A percentile compares a stretch with the other conserved stretches of the same genome.
Evolutionary conservation across 2,113 vertebrate species (phyloP).

Genomic region (Cynopterus brachyotis): DNA sequence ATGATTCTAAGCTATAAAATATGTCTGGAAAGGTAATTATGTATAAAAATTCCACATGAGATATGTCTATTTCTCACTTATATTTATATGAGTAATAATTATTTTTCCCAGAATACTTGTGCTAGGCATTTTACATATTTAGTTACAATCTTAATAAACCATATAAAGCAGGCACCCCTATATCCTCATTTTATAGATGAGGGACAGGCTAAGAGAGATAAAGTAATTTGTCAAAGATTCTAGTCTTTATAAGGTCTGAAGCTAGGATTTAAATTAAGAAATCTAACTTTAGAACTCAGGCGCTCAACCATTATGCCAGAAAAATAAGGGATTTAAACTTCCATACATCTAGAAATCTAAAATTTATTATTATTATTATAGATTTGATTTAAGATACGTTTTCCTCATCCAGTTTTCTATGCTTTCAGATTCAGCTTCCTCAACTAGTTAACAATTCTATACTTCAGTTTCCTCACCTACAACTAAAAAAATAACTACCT

Average conservation of each 20-base stretch:
- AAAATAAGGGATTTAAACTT: not conserved
- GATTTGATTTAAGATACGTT: not conserved
- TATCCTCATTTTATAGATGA: not conserved
- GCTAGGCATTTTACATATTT: not conserved
- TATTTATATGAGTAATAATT: not conserved
- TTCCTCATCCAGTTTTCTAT: not conserved
- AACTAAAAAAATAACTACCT: not conserved
- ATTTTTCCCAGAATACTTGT: not conserved
- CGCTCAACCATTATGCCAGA: not conserved
- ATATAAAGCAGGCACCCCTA: not conserved
- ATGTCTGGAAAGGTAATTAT: conserved; percentile 20
- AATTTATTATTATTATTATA: not conserved
- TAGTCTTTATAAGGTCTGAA: not conserved
- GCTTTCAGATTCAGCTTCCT: not conserved
- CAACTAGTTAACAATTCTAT: not conserved
- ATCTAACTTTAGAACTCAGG: not conserved
- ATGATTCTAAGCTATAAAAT: conserved; percentile 39
- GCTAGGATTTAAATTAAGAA: not conserved
- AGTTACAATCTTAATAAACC: not conserved
- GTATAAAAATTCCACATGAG: not conserved
- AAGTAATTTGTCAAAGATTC: not conserved
- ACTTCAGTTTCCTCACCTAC: not conserved
- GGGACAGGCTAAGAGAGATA: not conserved
- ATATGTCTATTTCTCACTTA: not conserved
- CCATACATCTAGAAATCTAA: not conserved